Base-by-base conservation (phyloP, 2,888 invertebrate species). In the Brenthis hecate region DNA sequence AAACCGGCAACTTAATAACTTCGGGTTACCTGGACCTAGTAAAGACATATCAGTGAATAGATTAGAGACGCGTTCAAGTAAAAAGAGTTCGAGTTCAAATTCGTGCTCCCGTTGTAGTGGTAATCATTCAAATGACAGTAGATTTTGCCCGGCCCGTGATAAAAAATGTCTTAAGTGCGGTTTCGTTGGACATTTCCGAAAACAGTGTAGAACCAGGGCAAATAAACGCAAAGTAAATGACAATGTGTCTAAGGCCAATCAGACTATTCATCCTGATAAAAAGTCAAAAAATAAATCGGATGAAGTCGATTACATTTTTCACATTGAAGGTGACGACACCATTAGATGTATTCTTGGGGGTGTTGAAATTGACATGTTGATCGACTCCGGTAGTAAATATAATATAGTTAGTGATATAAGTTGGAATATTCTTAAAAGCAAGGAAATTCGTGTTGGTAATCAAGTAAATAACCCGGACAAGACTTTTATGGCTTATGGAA, bases 401-500 rank as follows among this genome's bases (percentile, higher is more conserved):
- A 54, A 23, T 54, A 19, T 54, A 19, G 19, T 19, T 4, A 54
- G 19, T 54, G 23, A 54, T 11, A n/a, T 19, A 23, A 23, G 19
- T 16, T 54, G 54, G 19, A 2, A 28, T 28, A 28, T 28, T 28
- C n/a, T 43, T 54, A 28, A 28, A 13, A 23, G 50, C 50, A 69
- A 66, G 43, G n/a, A 14, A 53, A 62, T 54, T 4, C 53, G 14
- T 64, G 68, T 57, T 55, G 13, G 14, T 28, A 58, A 67, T n/a
- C 54, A 62, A 62, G 47, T 36, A 14, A 60, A 60, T 36, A 63
- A 65, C 19, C 66, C 70, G 19, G 36, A 51, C 14, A 67, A 66
- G 54, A 69, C 32, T 63, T 56, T 72, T 13, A 6, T 61, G n/a
- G 47, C 66, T n/a, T 73, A 75, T 53, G 71, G 70, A 5, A 70